Conservation (phyloP, 2,113 vertebrate species). For the Ochotona princeps region DNA sequence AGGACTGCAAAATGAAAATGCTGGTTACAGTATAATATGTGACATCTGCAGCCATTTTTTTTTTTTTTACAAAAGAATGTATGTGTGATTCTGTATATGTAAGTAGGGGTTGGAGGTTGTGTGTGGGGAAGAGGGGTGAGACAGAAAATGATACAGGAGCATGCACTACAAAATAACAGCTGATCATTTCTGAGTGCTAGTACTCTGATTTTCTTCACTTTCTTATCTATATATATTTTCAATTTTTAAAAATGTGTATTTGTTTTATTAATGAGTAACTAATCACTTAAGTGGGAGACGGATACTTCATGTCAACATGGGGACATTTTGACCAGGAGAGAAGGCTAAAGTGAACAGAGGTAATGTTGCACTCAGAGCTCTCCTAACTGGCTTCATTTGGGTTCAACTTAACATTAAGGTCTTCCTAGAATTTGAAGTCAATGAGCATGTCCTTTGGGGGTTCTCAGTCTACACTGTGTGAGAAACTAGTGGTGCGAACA, state of each 20-base stretch:
- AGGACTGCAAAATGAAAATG: background rate
- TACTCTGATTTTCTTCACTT: background rate
- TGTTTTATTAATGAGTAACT: background rate
- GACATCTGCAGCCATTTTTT: background rate
- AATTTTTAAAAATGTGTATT: background rate
- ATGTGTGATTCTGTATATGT: background rate
- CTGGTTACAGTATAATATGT: rapidly evolving
- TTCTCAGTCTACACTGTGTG: background rate
- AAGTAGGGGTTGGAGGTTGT: background rate
- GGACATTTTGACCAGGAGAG: background rate
- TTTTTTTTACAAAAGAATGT: background rate
- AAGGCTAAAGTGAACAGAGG: background rate
- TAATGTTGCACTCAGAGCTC: background rate
- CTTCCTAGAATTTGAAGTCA: background rate
- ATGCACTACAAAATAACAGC: background rate
- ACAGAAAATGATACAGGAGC: background rate
- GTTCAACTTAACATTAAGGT: background rate
- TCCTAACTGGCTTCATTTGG: background rate
- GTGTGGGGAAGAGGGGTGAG: background rate
- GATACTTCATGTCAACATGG: background rate
- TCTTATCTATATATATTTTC: background rate
- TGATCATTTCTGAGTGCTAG: background rate
- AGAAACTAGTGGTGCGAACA: background rate
- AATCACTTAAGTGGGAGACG: background rate
- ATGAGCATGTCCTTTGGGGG: background rate